These are phyloP conservation scores for Oscheius sp. DNA, from an alignment of 2,888 invertebrate species.

Conservation along the genomic window DNA sequence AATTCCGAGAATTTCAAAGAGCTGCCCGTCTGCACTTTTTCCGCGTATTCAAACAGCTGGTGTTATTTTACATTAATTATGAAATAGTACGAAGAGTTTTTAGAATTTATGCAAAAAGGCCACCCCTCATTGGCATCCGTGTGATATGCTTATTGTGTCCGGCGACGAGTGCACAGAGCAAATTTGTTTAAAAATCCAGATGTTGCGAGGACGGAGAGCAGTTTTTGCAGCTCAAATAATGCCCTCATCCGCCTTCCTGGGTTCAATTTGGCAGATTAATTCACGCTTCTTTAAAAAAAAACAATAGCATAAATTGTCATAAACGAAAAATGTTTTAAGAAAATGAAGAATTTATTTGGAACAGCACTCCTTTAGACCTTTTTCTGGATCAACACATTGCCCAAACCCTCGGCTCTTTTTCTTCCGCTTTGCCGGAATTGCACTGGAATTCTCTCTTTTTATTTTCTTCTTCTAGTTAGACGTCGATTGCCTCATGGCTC, in stretches of 20 bases:
- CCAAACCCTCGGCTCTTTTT: too few relatives aligned
- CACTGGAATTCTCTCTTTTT: conserved; percentile 1
- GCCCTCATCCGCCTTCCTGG: conserved; percentile 26
- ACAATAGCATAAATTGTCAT: too few relatives aligned
- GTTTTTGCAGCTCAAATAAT: conserved; percentile 27
- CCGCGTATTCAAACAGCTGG: too few relatives aligned
- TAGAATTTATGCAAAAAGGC: background rate
- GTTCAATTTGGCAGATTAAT: conserved; percentile 9
- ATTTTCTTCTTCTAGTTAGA: background rate
- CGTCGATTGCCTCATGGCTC: too few relatives aligned
- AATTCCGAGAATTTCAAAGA: too few relatives aligned
- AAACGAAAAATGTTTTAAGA: too few relatives aligned
- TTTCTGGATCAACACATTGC: too few relatives aligned
- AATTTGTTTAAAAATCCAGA: conserved; percentile 32
- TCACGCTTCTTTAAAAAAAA: background rate
- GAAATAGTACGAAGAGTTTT: background rate
- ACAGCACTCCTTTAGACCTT: too few relatives aligned
- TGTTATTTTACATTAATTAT: too few relatives aligned
- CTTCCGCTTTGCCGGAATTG: too few relatives aligned
- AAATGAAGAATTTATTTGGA: too few relatives aligned
- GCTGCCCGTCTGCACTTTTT: too few relatives aligned
- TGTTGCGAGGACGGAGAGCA: conserved; percentile 28
- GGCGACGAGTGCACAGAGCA: conserved; percentile 24
- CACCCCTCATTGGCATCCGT: conserved; percentile 13
- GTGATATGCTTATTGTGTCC: conserved; percentile 30